phyloP scores from a whole-genome alignment of 2,888 invertebrate genomes.

The Parnassius apollo region DNA sequence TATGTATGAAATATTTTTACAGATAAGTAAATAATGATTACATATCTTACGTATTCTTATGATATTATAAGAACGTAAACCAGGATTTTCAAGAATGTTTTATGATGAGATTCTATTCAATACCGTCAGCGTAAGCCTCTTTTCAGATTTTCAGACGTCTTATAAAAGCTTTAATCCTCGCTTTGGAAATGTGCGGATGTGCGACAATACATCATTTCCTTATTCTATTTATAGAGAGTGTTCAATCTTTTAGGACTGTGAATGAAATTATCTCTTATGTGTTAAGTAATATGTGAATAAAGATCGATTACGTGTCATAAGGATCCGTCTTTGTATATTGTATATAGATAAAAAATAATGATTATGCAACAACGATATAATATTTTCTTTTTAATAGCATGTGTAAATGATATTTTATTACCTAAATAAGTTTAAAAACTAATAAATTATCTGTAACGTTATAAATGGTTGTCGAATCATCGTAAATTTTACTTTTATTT shows the following conservation, averaged over 20 bases:
- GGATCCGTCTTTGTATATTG: constrained; percentile 4
- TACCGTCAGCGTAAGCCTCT: constrained; percentile 57
- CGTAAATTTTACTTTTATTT: too few species aligned
- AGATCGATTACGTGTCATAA: constrained; percentile 18
- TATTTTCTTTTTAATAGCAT: too few species aligned
- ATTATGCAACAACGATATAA: too few species aligned
- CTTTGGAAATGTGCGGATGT: constrained; percentile 44
- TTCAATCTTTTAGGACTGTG: constrained; percentile 25
- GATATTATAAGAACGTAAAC: constrained; percentile 45
- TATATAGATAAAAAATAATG: too few species aligned
- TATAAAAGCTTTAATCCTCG: constrained; percentile 56
- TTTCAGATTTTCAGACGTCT: constrained; percentile 57
- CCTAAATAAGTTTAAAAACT: too few species aligned
- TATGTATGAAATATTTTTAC: neutral
- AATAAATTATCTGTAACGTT: too few species aligned
- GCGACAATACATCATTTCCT: constrained; percentile 53
- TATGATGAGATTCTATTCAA: constrained; percentile 56
- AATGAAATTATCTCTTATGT: constrained; percentile 23
- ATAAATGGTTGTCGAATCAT: too few species aligned
- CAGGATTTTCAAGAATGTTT: constrained; percentile 52
- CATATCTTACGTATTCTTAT: constrained; percentile 38
- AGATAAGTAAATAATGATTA: constrained; percentile 27
- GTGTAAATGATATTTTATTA: too few species aligned
- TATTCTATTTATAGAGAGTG: constrained; percentile 30
- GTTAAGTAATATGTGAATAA: constrained; percentile 19